phyloP scores from a whole-genome alignment of 2,888 invertebrate genomes.

The Megamerina dolium region DNA sequence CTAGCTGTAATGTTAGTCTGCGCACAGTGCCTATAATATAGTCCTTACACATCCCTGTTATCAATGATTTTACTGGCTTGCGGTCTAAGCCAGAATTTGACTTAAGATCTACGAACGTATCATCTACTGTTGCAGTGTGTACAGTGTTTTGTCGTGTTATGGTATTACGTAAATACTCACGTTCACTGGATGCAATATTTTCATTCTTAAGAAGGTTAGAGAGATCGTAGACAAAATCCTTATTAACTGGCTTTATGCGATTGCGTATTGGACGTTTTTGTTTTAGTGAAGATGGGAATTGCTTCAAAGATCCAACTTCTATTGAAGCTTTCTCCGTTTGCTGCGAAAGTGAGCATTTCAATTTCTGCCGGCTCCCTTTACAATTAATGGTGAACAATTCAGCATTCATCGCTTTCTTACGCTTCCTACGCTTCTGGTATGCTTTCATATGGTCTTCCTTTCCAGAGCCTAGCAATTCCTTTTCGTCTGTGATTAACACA shows the following conservation, averaged over 20 bases:
- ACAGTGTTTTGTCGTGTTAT: conserved; percentile 25
- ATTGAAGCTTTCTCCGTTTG: not conserved
- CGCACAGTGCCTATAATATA: conserved; percentile 11
- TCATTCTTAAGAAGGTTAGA: conserved; percentile 34
- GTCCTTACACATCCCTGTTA: not conserved
- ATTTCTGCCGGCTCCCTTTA: conserved; percentile 7
- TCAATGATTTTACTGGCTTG: not conserved
- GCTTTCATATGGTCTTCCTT: conserved; percentile 19
- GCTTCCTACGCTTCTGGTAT: conserved; percentile 27
- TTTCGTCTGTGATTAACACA: conserved; percentile 33
- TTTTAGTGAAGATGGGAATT: conserved; percentile 16
- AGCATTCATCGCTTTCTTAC: conserved; percentile 18
- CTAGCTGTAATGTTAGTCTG: conserved; percentile 17
- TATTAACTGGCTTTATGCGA: conserved; percentile 59
- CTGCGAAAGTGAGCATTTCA: conserved; percentile 12
- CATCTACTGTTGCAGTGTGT: conserved; percentile 1
- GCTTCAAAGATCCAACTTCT: conserved; percentile 20
- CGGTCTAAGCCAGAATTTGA: too few relatives aligned
- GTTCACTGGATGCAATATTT: not conserved
- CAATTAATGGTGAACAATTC: not conserved
- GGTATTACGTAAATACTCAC: conserved; percentile 19
- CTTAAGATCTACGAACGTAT: not conserved
- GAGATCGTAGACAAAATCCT: conserved; percentile 68
- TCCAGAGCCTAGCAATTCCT: not conserved
- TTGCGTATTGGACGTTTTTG: conserved; percentile 58